Base-by-base conservation (phyloP, 2,888 invertebrate species). In the Cheilosia vernalis region DNA sequence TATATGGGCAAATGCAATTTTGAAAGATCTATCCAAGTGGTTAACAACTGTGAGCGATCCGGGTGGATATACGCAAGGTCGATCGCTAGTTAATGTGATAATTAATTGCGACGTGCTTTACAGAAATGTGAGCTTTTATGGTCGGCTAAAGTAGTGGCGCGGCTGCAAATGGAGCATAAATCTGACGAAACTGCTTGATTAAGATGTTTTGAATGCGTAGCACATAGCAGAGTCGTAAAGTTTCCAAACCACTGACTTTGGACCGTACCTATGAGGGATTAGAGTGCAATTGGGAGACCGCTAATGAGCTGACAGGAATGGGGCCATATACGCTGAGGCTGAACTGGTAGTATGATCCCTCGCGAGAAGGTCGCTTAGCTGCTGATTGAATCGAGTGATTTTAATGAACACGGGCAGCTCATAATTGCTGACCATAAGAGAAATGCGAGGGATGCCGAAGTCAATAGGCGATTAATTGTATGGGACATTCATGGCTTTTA, bases 61-160 rank as follows among this genome's bases (percentile, higher is more conserved):
- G 27, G 15, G 33, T 21, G 61, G n/a, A 47, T 40, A 27, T 27
- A 73, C 30, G 49, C 76, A 72, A 77, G 81, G 77, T 69, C 67
- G 67, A 77, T 66, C 27, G 67, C 61, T 60, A 13, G 70, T 72
- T 72, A 77, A 81, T 72, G 85, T 63, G 76, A 55, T 77, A 85
- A 85, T 85, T 85, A 77, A 85, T 81, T 85, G 80, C 74, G 85
- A 72, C 81, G 72, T 85, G 81, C 76, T 49, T 76, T 66, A 44
- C 70, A 81, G 81, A 72, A 72, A 85, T 85, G 70, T 67, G 63
- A 81, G 81, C 85, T 76, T 85, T 81, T 81, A 85, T 81, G 85
- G 85, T 13, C 13, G 6, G 47, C 63, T 17, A 49, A 70, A 56
- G 69, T 56, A 66, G 74, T 60, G 49, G 74, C 19, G 53, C 47